Conservation (phyloP, 2,888 invertebrate genomes). For the Caenorhabditis zanzibari region DNA sequence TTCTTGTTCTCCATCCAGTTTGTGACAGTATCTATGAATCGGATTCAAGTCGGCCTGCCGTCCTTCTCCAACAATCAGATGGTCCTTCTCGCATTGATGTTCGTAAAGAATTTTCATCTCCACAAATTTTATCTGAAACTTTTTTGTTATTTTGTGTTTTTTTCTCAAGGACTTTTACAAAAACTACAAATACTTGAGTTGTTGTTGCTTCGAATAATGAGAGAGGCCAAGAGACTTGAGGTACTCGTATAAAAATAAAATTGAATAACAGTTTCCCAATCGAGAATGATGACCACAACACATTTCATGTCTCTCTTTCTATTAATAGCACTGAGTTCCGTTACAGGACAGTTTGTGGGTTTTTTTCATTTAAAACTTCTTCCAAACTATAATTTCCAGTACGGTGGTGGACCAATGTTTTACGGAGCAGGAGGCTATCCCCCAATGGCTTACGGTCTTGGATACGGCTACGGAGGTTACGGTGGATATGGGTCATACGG, state of each 20-base stretch:
- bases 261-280: not conserved
- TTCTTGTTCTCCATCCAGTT: constrained; percentile 40
- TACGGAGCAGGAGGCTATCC: constrained; percentile 52
- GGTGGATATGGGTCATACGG: constrained; percentile 44
- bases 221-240: constrained; percentile 12
- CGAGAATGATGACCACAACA: constrained; percentile 22
- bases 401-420: constrained; percentile 50
- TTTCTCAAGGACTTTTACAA: not conserved
- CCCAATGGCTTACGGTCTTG: constrained; percentile 47
- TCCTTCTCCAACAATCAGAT: constrained; percentile 69
- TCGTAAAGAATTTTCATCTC: constrained; percentile 77
- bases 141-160: not conserved
- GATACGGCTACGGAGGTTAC: constrained; percentile 45
- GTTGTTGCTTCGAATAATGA: constrained; percentile 16
- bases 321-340: not conserved
- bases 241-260: constrained; percentile 43
- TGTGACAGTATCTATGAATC: constrained; percentile 62
- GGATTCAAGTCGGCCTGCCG: constrained; percentile 48
- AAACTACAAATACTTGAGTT: constrained; percentile 32
- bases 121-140: constrained; percentile 72
- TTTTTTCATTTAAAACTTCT: not conserved
- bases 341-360: constrained; percentile 55
- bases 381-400: constrained; percentile 24
- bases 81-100: constrained; percentile 71
- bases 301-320: constrained; percentile 12